phyloP scores from a whole-genome alignment of 2,888 invertebrate genomes.

The Strigamia crassipes region DNA sequence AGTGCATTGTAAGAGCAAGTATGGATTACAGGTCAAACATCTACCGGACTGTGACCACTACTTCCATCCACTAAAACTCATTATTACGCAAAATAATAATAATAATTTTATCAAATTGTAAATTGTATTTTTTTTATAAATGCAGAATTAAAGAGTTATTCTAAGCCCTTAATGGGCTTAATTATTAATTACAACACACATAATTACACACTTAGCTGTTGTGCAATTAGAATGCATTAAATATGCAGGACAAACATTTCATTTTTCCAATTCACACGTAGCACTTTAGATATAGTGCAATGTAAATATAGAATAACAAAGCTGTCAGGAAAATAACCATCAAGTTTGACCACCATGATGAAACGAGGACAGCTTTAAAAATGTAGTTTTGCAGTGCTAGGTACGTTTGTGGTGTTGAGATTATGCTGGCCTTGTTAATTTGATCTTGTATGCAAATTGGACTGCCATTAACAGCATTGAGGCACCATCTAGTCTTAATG shows the following conservation, averaged over 20 bases:
- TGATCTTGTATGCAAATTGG: slow-evolving; percentile 42
- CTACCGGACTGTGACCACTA: not conserved
- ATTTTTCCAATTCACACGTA: not conserved
- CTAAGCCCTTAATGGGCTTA: not conserved
- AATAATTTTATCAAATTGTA: not conserved
- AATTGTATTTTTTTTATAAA: no score
- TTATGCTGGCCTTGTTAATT: slow-evolving; percentile 42
- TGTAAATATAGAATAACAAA: slow-evolving; percentile 7
- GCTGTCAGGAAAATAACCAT: not conserved
- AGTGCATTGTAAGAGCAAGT: not conserved
- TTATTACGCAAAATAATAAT: not conserved
- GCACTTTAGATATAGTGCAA: not conserved
- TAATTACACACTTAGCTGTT: not conserved
- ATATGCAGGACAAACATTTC: not conserved
- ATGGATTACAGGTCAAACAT: slow-evolving; percentile 1
- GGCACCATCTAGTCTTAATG: slow-evolving; percentile 40
- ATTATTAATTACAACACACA: slow-evolving; percentile 7
- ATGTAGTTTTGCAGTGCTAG: not conserved
- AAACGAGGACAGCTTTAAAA: not conserved
- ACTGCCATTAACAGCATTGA: slow-evolving; percentile 35
- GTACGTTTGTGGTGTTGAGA: slow-evolving; percentile 35
- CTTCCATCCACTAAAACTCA: not conserved
- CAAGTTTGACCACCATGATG: not conserved
- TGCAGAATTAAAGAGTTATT: not conserved
- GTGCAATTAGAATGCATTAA: slow-evolving; percentile 11